phyloP scores from a whole-genome alignment of 2,888 invertebrate species.

The Acrobasis suavella region DNA sequence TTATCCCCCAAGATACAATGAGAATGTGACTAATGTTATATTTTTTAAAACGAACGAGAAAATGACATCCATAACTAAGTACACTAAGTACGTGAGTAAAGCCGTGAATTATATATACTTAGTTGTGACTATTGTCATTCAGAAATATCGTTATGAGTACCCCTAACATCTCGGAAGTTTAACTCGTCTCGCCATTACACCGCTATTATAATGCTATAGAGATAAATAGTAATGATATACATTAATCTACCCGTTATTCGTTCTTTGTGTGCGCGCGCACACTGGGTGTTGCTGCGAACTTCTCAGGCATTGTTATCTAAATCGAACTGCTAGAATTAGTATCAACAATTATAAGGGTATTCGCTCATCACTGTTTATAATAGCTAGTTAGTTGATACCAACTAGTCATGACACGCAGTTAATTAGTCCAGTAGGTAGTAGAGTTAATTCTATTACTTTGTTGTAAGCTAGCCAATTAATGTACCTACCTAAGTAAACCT shows the following conservation, averaged over 20 bases:
- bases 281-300: not conserved
- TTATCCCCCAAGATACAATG: no score
- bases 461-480: slow-evolving; percentile 1
- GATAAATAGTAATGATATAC: not conserved
- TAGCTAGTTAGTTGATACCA: not conserved
- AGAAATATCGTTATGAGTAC: not conserved
- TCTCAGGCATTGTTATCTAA: slow-evolving; percentile 1
- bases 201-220: not conserved
- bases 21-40: no score
- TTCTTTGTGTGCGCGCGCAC: not conserved
- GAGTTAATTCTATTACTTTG: not conserved
- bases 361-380: slow-evolving; percentile 3
- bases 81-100: no score
- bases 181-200: not conserved
- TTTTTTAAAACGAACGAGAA: no score
- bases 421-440: not conserved
- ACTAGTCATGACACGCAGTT: slow-evolving; percentile 7
- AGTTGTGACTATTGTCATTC: no score
- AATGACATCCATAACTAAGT: no score
- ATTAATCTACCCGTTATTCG: not conserved
- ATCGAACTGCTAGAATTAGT: slow-evolving; percentile 1
- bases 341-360: not conserved
- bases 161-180: not conserved
- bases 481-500: not conserved
- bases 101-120: no score